Percentiles rank a stretch among this genome's conserved stretches.
These are phyloP conservation scores for Calameuta idolon DNA, from an alignment of 2,888 invertebrate genomes.

Conservation along the genomic window DNA sequence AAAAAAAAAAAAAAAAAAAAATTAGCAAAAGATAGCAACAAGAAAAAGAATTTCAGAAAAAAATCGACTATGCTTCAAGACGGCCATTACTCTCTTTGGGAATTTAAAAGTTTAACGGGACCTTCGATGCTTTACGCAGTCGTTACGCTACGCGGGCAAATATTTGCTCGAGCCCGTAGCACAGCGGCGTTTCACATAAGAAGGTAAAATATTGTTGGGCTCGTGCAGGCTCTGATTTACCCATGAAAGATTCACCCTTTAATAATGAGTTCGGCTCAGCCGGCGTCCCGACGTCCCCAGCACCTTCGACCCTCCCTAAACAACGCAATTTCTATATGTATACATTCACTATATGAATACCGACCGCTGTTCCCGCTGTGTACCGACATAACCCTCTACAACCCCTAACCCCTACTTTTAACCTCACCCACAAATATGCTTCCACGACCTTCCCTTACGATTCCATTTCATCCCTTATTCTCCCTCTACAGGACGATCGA, in stretches of 20 bases:
- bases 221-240: conserved; percentile 36
- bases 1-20: not conserved
- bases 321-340: not conserved
- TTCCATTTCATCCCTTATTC: not conserved
- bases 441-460: not conserved
- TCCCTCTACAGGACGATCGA: not conserved
- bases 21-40: no score
- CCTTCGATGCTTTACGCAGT: not conserved
- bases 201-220: conserved; percentile 35
- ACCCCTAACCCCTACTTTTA: not conserved
- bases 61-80: not conserved
- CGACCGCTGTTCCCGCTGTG: not conserved
- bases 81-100: not conserved
- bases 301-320: conserved; percentile 18
- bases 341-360: not conserved
- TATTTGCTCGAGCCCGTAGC: not conserved
- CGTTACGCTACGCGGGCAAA: not conserved
- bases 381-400: not conserved
- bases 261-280: conserved; percentile 36
- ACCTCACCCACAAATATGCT: not conserved
- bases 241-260: conserved; percentile 42
- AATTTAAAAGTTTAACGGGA: not conserved
- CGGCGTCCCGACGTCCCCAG: conserved; percentile 18
- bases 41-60: not conserved
- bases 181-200: not conserved